Evolutionary conservation across 1,140 invertebrate genomes (phyloP).

Genomic region (Orchesella cincta): DNA sequence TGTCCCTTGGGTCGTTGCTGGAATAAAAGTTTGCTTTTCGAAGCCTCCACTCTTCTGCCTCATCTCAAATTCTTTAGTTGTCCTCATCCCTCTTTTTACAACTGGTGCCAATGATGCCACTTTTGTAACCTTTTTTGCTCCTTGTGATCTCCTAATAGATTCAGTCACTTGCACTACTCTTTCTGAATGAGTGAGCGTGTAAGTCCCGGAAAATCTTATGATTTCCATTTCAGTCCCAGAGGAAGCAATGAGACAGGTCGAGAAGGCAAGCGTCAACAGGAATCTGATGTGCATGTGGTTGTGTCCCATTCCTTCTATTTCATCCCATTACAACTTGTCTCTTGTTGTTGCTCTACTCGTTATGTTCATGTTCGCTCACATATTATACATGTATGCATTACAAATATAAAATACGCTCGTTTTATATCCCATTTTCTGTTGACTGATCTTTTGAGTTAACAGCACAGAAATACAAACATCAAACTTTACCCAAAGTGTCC

Average conservation of each 20-base stretch:
- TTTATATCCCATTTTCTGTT: slow-evolving; percentile 24
- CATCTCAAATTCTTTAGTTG: slow-evolving; percentile 23
- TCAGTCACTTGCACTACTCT: slow-evolving; percentile 19
- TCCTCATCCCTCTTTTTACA: not conserved
- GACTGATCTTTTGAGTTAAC: slow-evolving; percentile 26
- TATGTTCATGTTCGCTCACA: too few species aligned
- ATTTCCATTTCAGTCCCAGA: slow-evolving; percentile 25
- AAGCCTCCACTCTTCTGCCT: not conserved
- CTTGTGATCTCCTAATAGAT: slow-evolving; percentile 16
- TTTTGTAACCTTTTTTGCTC: slow-evolving; percentile 9
- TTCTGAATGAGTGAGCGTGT: slow-evolving; percentile 25
- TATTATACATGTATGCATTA: too few species aligned
- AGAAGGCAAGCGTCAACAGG: slow-evolving; percentile 16
- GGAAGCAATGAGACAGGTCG: slow-evolving; percentile 1
- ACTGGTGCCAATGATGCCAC: slow-evolving; percentile 1
- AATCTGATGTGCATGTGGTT: slow-evolving; percentile 26
- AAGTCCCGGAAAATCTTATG: slow-evolving; percentile 28
- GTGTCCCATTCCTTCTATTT: slow-evolving; percentile 19
- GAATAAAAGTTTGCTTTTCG: slow-evolving; percentile 10
- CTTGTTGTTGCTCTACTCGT: too few species aligned
- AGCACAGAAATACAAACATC: slow-evolving; percentile 24
- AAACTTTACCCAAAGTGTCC: slow-evolving; percentile 25
- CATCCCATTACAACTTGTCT: not conserved
- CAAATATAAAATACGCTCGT: not conserved
- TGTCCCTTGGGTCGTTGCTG: slow-evolving; percentile 15